phyloP scores from a whole-genome alignment of 1,140 invertebrate species.

The Drosophila bocqueti region DNA sequence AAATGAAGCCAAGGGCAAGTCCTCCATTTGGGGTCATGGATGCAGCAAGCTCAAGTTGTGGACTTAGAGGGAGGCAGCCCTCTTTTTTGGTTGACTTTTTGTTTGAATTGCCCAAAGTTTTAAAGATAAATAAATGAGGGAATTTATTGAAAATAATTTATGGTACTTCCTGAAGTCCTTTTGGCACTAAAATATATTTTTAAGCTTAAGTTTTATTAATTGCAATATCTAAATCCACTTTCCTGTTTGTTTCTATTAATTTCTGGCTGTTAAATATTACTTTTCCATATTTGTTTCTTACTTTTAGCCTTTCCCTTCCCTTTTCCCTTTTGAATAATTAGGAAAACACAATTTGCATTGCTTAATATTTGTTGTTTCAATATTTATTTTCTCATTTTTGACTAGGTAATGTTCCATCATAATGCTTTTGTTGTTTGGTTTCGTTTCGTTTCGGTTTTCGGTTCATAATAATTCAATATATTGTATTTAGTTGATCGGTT shows the following conservation, averaged over 20 bases:
- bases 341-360: constrained; percentile 40
- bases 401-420: constrained; percentile 74
- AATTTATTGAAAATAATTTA: not conserved
- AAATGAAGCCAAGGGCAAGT: constrained; percentile 46
- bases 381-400: constrained; percentile 81
- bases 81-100: not conserved
- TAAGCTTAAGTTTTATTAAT: no score
- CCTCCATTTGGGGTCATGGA: constrained; percentile 5
- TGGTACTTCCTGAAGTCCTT: not conserved
- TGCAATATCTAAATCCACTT: no score
- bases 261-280: no score
- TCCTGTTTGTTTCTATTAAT: no score
- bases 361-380: constrained; percentile 66
- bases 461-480: constrained; percentile 64
- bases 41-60: not conserved
- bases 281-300: no score
- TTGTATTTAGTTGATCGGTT: constrained; percentile 69
- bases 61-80: not conserved
- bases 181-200: no score
- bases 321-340: no score
- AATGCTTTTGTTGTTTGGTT: constrained; percentile 37
- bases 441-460: constrained; percentile 21
- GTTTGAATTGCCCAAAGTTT: not conserved
- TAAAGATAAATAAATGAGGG: not conserved
- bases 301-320: no score